phyloP scores from a whole-genome alignment of 2,113 vertebrate species.

The Ictalurus punctatus region DNA sequence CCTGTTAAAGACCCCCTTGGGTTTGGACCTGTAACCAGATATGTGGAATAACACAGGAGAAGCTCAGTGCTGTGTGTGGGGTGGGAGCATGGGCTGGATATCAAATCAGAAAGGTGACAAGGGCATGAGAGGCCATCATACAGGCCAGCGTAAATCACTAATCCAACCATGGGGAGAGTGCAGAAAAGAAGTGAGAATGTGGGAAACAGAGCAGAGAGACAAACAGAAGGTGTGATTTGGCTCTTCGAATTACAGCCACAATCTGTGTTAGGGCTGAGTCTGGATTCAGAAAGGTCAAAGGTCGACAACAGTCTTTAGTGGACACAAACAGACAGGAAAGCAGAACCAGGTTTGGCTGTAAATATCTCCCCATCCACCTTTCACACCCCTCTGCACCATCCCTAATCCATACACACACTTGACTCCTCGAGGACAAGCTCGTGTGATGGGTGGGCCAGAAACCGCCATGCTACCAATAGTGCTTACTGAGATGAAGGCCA shows the following conservation, averaged over 20 bases:
- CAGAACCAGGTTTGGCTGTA: slow-evolving; percentile 39
- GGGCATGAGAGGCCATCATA: slow-evolving; percentile 60
- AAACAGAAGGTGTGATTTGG: background rate
- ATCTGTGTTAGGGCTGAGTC: slow-evolving; percentile 33
- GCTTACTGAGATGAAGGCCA: slow-evolving; percentile 48
- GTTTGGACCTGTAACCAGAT: slow-evolving; percentile 76
- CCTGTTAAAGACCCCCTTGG: slow-evolving; percentile 76
- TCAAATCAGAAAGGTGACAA: slow-evolving; percentile 43
- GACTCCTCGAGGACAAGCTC: slow-evolving; percentile 32
- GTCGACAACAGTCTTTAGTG: slow-evolving; percentile 39
- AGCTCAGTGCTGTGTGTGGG: slow-evolving; percentile 53
- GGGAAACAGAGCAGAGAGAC: slow-evolving; percentile 7
- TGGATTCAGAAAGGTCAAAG: slow-evolving; percentile 46
- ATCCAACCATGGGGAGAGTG: slow-evolving; percentile 4
- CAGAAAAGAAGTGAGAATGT: background rate
- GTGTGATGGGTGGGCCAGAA: slow-evolving; percentile 20
- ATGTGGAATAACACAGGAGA: slow-evolving; percentile 75
- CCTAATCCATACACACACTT: slow-evolving; percentile 43
- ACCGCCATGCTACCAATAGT: slow-evolving; percentile 17
- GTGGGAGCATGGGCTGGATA: slow-evolving; percentile 48
- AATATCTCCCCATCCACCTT: slow-evolving; percentile 39
- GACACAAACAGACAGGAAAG: background rate
- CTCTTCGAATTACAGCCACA: slow-evolving; percentile 30
- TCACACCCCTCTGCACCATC: slow-evolving; percentile 35
- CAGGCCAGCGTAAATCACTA: slow-evolving; percentile 44